Evolutionary conservation across 2,113 vertebrate species (phyloP), one percentile per base, ranked within the genome.

Genomic region (Cynoglossus semilaevis): DNA sequence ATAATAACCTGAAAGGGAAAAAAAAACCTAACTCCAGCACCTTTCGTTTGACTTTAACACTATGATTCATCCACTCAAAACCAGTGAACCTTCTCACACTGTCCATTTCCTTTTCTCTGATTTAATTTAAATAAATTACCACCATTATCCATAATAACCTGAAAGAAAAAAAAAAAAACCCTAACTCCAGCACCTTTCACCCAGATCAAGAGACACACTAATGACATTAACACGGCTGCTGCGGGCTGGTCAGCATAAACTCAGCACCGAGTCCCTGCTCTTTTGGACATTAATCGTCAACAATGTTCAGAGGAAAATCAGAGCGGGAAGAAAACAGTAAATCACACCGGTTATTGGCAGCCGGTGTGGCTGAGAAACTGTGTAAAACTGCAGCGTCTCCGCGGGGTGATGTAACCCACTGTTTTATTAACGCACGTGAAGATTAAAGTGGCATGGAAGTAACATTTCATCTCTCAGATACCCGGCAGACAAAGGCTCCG

Each of bases 171-270:
- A 65, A 15, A 63, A 37, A 69, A 72, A 67, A 14, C 54, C 59
- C 69, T 68, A 63, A 63, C 51, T 56, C 38, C 7, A 48, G 53
- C 59, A 70, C 63, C 64, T 80, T 59, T 53, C 6, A 37, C 57
- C 58, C 38, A 63, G 48, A 71, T 63, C 55, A 53, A 64, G 36
- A 66, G 62, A 70, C 59, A 43, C 53, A 1, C 45, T 66, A 51
- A 77, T 65, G 50, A 35, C 61, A 60, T 63, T 59, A 72, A 55
- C 63, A 71, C 16, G 35, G 53, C 63, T 41, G 35, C 52, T 19
- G 49, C 46, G 50, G 52, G 34, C 63, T 17, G 13, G 63, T 72
- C 80, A 72, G 75, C 77, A 69, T 48, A 67, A 59, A 70, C 29
- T 50, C 22, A 29, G 51, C 17, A 34, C 48, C 51, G 58, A 44